These are phyloP conservation scores for Poecilia picta DNA, from an alignment of 2,797 vertebrate genomes.

Conservation along the genomic window DNA sequence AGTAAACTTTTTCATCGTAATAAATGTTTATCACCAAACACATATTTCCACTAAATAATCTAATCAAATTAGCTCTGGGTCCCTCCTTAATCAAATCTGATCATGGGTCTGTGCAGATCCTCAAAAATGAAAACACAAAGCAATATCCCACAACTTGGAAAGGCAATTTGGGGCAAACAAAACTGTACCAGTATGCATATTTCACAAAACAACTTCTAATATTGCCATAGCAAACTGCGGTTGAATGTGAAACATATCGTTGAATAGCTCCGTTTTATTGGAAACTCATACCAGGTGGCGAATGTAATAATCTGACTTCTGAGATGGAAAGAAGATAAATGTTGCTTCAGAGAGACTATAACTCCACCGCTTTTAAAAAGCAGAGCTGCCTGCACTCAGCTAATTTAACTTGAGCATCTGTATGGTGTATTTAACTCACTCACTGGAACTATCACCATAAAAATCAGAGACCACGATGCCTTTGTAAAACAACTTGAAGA, in stretches of 20 bases:
- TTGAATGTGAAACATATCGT: conserved; percentile 30
- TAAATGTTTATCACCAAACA: conserved; percentile 80
- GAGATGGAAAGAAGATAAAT: conserved; percentile 41
- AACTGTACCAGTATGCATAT: conserved; percentile 39
- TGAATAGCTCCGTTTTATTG: conserved; percentile 23
- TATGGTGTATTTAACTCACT: conserved; percentile 67
- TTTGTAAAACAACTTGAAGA: conserved; percentile 55
- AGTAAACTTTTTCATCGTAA: conserved; percentile 84
- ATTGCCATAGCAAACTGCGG: conserved; percentile 42
- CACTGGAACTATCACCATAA: conserved; percentile 67
- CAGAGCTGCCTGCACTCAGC: conserved; percentile 46
- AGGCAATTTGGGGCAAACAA: conserved; percentile 64
- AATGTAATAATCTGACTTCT: conserved; percentile 33
- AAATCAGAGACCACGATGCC: conserved; percentile 55
- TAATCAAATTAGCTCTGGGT: conserved; percentile 81
- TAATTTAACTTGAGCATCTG: conserved; percentile 74
- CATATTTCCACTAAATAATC: conserved; percentile 78
- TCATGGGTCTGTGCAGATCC: conserved; percentile 74
- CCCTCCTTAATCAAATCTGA: conserved; percentile 77
- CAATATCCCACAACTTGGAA: conserved; percentile 64
- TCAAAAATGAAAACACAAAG: conserved; percentile 70
- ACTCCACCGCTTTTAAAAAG: conserved; percentile 49
- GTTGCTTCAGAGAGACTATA: conserved; percentile 40
- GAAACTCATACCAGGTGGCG: conserved; percentile 56
- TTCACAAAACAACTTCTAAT: conserved; percentile 52